Base-by-base conservation (phyloP, 23 tunicate genomes). In the Pegea sp. region DNA sequence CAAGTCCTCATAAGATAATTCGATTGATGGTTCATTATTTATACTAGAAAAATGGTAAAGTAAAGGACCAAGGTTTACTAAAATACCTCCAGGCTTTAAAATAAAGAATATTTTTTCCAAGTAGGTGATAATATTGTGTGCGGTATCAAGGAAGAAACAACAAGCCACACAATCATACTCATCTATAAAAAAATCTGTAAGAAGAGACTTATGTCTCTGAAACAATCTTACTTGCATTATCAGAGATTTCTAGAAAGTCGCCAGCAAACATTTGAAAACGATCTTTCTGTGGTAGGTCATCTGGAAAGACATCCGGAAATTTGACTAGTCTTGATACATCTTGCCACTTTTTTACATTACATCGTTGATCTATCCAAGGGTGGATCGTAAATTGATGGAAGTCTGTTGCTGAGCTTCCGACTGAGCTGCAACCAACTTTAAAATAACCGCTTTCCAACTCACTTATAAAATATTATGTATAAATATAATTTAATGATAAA, bases 131-230 rank as follows among this genome's bases (percentile, higher is more conserved):
- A 89, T 61, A 34, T 89, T 89, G 49, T 77, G 67, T 0, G 98
- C 98, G 19, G 98, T 89, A 46, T 89, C 98, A 34, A 89, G 67
- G 56, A 89, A 89, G 50, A 70, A 89, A 25, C 90, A 70, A 21
- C 77, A 70, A 0, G 91, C 98, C 2, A 89, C 81, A 42, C 75
- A 70, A 44, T 89, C 63, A 81, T 86, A 89, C 7, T 61, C 3
- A 33, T 28, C 79, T 76, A 56, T 20, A n/a, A n/a, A n/a, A n/a
- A n/a, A n/a, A n/a, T n/a, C n/a, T n/a, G n/a, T n/a, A n/a, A n/a
- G n/a, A n/a, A n/a, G n/a, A n/a, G n/a, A n/a, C n/a, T n/a, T n/a
- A n/a, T n/a, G n/a, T n/a, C n/a, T n/a, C n/a, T n/a, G n/a, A n/a
- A n/a, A n/a, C n/a, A n/a, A n/a, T n/a, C n/a, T 26, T 26, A 74